Percentiles rank a stretch among this genome's conserved stretches.
These are phyloP conservation scores for Notarius quadriscutis DNA, from an alignment of 2,113 vertebrate species.

Conservation along the genomic window DNA sequence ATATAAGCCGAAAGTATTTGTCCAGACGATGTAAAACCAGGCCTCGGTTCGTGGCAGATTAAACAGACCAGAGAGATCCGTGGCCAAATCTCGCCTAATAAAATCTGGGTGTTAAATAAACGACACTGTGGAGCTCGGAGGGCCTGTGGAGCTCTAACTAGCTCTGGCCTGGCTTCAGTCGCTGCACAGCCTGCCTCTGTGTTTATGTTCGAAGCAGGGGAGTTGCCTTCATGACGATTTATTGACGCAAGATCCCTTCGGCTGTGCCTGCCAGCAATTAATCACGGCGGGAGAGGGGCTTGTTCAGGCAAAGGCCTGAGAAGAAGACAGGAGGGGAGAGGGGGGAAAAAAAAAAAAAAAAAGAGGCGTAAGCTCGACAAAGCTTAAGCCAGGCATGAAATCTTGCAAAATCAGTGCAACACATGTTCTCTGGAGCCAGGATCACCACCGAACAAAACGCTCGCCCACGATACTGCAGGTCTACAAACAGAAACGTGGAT, in stretches of 20 bases:
- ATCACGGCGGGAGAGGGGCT: constrained; percentile 58
- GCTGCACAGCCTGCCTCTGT: constrained; percentile 59
- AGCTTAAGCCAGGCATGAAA: constrained; percentile 65
- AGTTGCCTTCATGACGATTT: constrained; percentile 69
- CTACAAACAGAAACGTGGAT: background rate
- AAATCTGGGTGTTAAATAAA: constrained; percentile 56
- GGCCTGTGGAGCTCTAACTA: constrained; percentile 44
- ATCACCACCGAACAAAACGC: constrained; percentile 66
- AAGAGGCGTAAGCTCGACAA: constrained; percentile 10
- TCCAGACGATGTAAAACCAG: constrained; percentile 15
- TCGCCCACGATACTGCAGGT: constrained; percentile 23
- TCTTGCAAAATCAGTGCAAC: constrained; percentile 66
- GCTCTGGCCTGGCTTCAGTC: constrained; percentile 60
- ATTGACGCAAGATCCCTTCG: constrained; percentile 70
- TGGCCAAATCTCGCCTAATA: constrained; percentile 46
- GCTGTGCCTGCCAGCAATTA: constrained; percentile 68
- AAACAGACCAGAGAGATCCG: constrained; percentile 40
- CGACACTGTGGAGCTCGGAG: constrained; percentile 35
- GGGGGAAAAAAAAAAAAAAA: too few relatives aligned
- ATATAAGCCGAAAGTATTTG: constrained; percentile 12
- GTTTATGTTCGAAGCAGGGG: constrained; percentile 68
- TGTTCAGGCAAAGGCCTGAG: constrained; percentile 53
- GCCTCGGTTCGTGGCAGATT: constrained; percentile 36
- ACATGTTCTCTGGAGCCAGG: constrained; percentile 62
- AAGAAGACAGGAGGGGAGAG: background rate